Evolutionary conservation across 2,888 invertebrate genomes (phyloP).

Genomic region (Koerneria pararmatus): DNA sequence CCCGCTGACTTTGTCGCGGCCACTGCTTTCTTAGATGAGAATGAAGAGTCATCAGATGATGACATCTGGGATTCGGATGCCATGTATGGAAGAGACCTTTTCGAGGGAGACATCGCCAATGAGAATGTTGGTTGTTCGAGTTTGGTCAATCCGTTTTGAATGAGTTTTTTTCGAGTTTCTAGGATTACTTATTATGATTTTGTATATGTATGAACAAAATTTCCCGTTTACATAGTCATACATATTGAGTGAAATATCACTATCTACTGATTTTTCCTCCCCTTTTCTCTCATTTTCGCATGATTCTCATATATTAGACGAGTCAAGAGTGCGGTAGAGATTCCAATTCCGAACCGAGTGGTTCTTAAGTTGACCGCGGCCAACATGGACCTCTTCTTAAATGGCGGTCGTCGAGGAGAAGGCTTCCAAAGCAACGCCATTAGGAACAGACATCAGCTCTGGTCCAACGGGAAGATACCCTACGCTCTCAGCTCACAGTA

Average conservation of each 20-base stretch:
- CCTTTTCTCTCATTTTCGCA: background rate
- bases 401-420: slow-evolving; percentile 37
- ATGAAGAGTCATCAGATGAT: slow-evolving; percentile 30
- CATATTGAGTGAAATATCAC: no score
- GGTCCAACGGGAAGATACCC: slow-evolving; percentile 54
- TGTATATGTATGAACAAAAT: no score
- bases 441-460: slow-evolving; percentile 53
- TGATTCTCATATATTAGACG: background rate
- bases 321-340: background rate
- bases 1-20: slow-evolving; percentile 46
- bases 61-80: slow-evolving; percentile 57
- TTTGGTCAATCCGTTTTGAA: background rate
- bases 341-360: background rate
- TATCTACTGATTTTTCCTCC: background rate
- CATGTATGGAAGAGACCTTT: slow-evolving; percentile 52
- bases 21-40: slow-evolving; percentile 14
- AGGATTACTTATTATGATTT: background rate
- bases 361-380: slow-evolving; percentile 49
- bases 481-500: slow-evolving; percentile 56
- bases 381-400: slow-evolving; percentile 48
- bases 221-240: no score
- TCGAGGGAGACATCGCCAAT: slow-evolving; percentile 59
- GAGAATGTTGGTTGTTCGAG: slow-evolving; percentile 39
- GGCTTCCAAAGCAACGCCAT: slow-evolving; percentile 54
- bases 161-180: slow-evolving; percentile 7